phyloP scores from a whole-genome alignment of 37 sponge, comb jelly and placozoan species.

The Hexactinellida sp. region DNA sequence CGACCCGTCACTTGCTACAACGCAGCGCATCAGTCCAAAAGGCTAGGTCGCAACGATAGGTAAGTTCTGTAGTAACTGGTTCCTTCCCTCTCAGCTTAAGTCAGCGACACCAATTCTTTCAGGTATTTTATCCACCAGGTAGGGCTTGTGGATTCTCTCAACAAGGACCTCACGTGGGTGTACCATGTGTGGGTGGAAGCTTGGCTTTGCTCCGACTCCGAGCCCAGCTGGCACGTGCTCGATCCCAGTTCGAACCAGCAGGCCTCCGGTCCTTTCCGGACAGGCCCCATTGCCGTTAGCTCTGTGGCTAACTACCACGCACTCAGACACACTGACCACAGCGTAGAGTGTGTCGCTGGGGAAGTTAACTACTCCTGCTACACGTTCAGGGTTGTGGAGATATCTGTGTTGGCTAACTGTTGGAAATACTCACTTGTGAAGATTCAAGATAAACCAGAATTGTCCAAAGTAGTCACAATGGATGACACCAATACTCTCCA shows the following conservation, averaged over 20 bases:
- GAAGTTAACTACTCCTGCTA: conserved; percentile 13
- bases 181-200: conserved; percentile 76
- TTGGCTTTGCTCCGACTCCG: conserved; percentile 25
- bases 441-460: background rate
- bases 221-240: background rate
- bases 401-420: background rate
- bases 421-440: background rate
- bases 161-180: conserved; percentile 20
- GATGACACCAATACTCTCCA: background rate
- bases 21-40: conserved; percentile 30
- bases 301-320: background rate
- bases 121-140: background rate
- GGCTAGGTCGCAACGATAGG: conserved; percentile 31
- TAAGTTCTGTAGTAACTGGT: conserved; percentile 43
- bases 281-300: background rate
- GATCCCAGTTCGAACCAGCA: background rate
- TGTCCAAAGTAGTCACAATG: background rate
- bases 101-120: conserved; percentile 26
- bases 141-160: background rate
- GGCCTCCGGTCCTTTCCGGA: background rate
- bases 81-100: conserved; percentile 27
- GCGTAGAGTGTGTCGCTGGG: background rate
- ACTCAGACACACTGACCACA: background rate
- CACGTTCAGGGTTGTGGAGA: background rate
- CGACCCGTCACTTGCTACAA: conserved; percentile 74